These are phyloP conservation scores for Cichladusa arquata DNA, from an alignment of 2,113 vertebrate genomes.

Conservation along the genomic window DNA sequence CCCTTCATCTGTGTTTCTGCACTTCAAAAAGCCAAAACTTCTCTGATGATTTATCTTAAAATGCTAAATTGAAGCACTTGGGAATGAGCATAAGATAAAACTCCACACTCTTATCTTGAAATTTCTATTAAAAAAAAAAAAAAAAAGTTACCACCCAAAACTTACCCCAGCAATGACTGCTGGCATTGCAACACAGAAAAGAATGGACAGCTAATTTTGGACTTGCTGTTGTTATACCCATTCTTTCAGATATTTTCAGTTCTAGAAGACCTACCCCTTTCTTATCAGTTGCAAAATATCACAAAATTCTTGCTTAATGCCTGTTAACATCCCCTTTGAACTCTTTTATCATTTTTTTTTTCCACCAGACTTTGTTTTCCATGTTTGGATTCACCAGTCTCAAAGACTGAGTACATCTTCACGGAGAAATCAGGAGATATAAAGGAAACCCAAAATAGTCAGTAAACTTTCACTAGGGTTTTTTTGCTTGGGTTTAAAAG, in stretches of 20 bases:
- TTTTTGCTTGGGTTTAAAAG: not conserved
- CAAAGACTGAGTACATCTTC: not conserved
- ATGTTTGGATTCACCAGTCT: not conserved
- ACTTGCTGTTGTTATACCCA: not conserved
- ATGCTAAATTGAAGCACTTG: not conserved
- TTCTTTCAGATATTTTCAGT: not conserved
- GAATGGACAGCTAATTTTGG: not conserved
- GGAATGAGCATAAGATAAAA: not conserved
- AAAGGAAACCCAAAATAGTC: not conserved
- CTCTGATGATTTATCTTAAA: not conserved
- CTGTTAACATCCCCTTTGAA: not conserved
- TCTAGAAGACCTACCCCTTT: not conserved
- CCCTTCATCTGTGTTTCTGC: not conserved
- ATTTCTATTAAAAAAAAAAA: not conserved
- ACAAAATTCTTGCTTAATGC: not conserved
- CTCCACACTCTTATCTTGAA: not conserved
- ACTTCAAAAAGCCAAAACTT: constrained; percentile 2
- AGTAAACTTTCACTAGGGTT: not conserved
- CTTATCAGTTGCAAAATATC: not conserved
- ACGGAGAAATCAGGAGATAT: not conserved
- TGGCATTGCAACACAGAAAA: not conserved
- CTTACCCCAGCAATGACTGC: not conserved
- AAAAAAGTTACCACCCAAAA: not conserved
- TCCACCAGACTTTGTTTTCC: not conserved
- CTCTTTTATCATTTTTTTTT: not conserved